Conservation (phyloP, 2,888 invertebrate genomes). For the Metacarcinus magister region DNA sequence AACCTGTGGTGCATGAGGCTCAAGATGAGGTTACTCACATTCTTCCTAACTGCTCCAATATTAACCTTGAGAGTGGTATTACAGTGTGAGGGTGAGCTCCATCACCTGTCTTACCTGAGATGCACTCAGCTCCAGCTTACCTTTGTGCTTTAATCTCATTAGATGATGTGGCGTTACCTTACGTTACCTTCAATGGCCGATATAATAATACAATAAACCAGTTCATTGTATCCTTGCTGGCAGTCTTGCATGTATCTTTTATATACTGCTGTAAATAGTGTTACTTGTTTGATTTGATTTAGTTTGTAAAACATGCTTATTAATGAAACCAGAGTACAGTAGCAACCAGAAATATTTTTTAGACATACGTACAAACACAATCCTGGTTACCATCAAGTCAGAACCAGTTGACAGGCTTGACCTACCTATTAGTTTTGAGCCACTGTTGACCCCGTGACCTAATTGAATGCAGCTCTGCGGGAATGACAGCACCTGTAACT, state of each 20-base stretch:
- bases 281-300: not conserved
- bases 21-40: not conserved
- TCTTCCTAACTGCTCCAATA: not conserved
- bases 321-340: not conserved
- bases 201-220: not conserved
- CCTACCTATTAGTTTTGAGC: not conserved
- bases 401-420: not conserved
- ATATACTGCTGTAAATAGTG: conserved; percentile 3
- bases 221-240: not conserved
- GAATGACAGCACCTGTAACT: conserved; percentile 36
- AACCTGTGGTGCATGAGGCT: not conserved
- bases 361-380: not conserved
- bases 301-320: not conserved
- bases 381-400: not conserved
- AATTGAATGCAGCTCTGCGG: not conserved
- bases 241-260: not conserved
- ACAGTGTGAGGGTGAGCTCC: not conserved
- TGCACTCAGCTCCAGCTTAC: not conserved
- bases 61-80: not conserved
- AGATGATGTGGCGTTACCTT: not conserved
- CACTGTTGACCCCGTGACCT: not conserved
- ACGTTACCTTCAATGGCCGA: not conserved
- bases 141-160: not conserved
- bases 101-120: not conserved
- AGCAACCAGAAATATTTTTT: not conserved